A percentile compares a stretch with the other conserved stretches of the same genome.
These are phyloP conservation scores for Tamandua tetradactyla DNA, from an alignment of 2,797 vertebrate species.

Conservation along the genomic window DNA sequence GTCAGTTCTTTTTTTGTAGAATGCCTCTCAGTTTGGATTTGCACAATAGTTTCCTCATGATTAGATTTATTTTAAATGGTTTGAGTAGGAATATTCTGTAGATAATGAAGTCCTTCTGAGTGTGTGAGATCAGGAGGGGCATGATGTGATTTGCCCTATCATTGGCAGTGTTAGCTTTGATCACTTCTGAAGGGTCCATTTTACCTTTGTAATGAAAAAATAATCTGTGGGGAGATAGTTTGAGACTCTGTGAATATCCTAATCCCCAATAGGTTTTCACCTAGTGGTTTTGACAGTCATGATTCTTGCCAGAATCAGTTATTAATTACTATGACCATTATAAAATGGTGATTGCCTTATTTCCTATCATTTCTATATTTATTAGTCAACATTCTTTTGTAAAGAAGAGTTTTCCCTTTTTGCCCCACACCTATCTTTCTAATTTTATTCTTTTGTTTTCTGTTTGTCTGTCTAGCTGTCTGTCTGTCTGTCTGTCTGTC, in stretches of 20 bases:
- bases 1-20: not conserved
- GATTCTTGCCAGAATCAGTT: not conserved
- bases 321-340: not conserved
- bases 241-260: not conserved
- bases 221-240: not conserved
- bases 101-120: not conserved
- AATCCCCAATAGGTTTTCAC: not conserved
- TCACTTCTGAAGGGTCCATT: not conserved
- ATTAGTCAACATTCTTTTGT: slow-evolving; percentile 19
- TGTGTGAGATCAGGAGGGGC: not conserved
- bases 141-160: not conserved
- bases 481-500: no score
- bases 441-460: not conserved
- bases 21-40: slow-evolving; percentile 34
- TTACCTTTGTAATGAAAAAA: slow-evolving; percentile 27
- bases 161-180: not conserved
- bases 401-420: slow-evolving; percentile 13
- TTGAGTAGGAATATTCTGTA: not conserved
- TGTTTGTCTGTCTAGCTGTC: no score
- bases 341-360: slow-evolving; percentile 5
- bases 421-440: not conserved
- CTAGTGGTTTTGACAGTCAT: not conserved
- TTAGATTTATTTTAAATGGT: not conserved
- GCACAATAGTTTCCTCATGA: not conserved
- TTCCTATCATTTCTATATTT: not conserved